Evolutionary conservation across 2,888 invertebrate genomes (phyloP).

Genomic region (Thymelicus lineola): DNA sequence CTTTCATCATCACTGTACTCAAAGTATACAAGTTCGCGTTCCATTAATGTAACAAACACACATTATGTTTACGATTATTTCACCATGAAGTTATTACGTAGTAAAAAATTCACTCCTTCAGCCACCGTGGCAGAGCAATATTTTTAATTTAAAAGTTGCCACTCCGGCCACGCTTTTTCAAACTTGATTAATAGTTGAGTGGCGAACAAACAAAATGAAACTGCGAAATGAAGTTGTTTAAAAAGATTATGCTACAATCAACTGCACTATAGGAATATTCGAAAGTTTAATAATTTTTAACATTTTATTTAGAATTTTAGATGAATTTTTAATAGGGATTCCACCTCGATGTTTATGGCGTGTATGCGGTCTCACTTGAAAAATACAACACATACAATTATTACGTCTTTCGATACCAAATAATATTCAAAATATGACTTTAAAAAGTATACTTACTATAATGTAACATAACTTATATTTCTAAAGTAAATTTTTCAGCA

Average conservation of each 20-base stretch:
- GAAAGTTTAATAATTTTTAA: background rate
- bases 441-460: no score
- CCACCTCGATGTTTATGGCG: background rate
- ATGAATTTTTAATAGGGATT: background rate
- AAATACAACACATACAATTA: no score
- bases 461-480: no score
- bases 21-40: constrained; percentile 24
- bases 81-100: constrained; percentile 17
- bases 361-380: no score
- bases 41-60: constrained; percentile 6
- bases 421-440: no score
- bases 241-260: constrained; percentile 22
- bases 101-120: constrained; percentile 32
- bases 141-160: constrained; percentile 39
- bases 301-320: constrained; percentile 5
- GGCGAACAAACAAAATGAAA: constrained; percentile 32
- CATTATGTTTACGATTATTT: constrained; percentile 32
- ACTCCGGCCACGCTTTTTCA: constrained; percentile 31
- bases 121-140: constrained; percentile 27
- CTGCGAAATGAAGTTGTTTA: constrained; percentile 31
- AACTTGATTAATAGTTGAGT: constrained; percentile 38
- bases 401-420: no score
- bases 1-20: constrained; percentile 35
- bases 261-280: background rate
- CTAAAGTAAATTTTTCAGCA: no score